Base-by-base conservation (phyloP, 2,888 invertebrate genomes). In the Dorcus hopei region DNA sequence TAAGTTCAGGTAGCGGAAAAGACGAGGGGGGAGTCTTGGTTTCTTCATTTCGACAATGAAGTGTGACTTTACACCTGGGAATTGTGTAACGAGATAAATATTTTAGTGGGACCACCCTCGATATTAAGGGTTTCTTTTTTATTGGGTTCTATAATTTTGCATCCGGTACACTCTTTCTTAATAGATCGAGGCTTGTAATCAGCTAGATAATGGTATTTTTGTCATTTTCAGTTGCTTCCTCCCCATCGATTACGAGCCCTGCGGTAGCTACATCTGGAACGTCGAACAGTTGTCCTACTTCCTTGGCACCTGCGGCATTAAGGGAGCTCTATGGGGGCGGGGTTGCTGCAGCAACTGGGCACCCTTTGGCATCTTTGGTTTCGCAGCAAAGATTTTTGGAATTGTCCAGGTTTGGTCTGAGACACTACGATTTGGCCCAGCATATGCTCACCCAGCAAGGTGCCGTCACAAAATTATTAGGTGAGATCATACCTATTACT, bases 371-470 rank as follows among this genome's bases (percentile, higher is more conserved):
- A 26, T 87, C 89, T 1, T 78, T 90, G 66, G 86, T 89, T 61
- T 89, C 90, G 1, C 89, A 91, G 73, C 91, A 92, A 77, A 82
- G 93, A 62, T 83, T 93, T 5, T 79, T 93, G 70, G 93, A 93
- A 76, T 79, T 93, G 66, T 91, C 92, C 43, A 82, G 93, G 79
- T 84, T 89, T 80, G 85, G 93, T 66, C 81, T 93, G 67, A 83
- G 94, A 66, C 94, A 94, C 73, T 95, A 94, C 75, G 94, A 95
- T 79, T 85, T 95, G 73, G 93, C 94, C 4, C 91, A 93, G 73
- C 94, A 94, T 74, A 91, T 94, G 82, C 84, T 95, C 56, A 90
- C 91, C 60, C 93, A 94, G 81, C 93, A 94, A 81, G 93, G 93
- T 71, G 93, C 93, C 73, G 94, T 91, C 71, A 93, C 92, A 68